Conservation (phyloP, 2,113 vertebrate genomes). For the Sardina pilchardus region DNA sequence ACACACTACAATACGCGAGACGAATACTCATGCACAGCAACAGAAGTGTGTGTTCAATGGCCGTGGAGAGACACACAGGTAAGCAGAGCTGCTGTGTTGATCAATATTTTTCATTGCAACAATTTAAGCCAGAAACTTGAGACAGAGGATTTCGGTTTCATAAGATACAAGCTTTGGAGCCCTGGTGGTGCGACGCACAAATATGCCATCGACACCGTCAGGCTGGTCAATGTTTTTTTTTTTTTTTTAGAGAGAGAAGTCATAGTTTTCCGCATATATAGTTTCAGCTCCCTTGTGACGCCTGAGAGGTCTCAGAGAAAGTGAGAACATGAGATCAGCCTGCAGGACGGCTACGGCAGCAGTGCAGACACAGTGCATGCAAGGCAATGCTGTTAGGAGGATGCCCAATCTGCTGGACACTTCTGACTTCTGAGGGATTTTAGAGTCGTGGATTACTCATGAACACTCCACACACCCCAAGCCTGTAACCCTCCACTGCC, state of each 20-base stretch:
- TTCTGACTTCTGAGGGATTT: not conserved
- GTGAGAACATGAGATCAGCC: not conserved
- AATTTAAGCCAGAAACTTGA: conserved; percentile 44
- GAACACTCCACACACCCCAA: not conserved
- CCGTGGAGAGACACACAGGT: not conserved
- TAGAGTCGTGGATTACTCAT: not conserved
- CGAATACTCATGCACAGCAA: not conserved
- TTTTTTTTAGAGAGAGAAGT: not conserved
- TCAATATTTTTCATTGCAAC: conserved; percentile 45
- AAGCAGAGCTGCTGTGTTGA: not conserved
- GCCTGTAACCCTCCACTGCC: not conserved
- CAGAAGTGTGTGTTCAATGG: not conserved
- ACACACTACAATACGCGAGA: not conserved
- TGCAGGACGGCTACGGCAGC: not conserved
- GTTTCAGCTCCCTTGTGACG: not conserved
- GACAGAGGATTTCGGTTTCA: conserved; percentile 49
- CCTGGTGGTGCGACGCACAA: not conserved
- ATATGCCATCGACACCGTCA: not conserved
- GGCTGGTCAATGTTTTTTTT: not conserved
- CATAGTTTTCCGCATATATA: not conserved
- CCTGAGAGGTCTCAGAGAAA: not conserved
- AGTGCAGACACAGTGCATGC: not conserved
- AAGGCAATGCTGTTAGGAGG: not conserved
- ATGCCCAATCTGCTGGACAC: not conserved
- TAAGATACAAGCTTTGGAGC: conserved; percentile 17